These are phyloP conservation scores for Schmidtea mediterranea DNA, from an alignment of 1,140 invertebrate genomes.

Conservation along the genomic window DNA sequence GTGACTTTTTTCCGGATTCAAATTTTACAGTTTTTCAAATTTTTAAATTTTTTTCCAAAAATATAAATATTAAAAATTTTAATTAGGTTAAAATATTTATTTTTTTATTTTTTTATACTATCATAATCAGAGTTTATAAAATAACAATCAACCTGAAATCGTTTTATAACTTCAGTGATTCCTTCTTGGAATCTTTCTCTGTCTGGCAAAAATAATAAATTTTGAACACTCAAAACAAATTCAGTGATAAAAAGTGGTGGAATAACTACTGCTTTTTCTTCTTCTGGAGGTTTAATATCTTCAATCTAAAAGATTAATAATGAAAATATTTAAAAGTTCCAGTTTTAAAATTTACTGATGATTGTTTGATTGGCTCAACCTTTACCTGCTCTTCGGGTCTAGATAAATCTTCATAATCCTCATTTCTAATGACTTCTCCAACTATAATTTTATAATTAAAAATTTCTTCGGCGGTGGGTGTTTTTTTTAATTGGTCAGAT, in stretches of 20 bases:
- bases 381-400: background rate
- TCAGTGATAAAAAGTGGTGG: slow-evolving; percentile 24
- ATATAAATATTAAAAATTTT: no score
- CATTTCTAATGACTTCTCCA: slow-evolving; percentile 7
- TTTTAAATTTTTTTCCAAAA: no score
- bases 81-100: no score
- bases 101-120: no score
- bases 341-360: background rate
- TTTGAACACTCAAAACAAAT: slow-evolving; percentile 22
- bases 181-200: slow-evolving; percentile 21
- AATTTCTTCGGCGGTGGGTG: slow-evolving; percentile 9
- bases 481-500: slow-evolving; percentile 32
- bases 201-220: slow-evolving; percentile 23
- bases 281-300: slow-evolving; percentile 11
- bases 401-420: slow-evolving; percentile 8
- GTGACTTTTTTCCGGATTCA: no score
- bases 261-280: slow-evolving; percentile 15
- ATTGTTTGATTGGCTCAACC: background rate
- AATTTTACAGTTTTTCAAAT: no score
- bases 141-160: slow-evolving; percentile 13
- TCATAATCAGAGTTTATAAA: no score
- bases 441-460: background rate
- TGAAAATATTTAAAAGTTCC: no score
- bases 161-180: slow-evolving; percentile 20
- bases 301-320: background rate